A percentile compares a stretch with the other conserved stretches of the same genome.
These are phyloP conservation scores for Streptopelia turtur DNA, from an alignment of 2,797 vertebrate genomes.

Conservation along the genomic window DNA sequence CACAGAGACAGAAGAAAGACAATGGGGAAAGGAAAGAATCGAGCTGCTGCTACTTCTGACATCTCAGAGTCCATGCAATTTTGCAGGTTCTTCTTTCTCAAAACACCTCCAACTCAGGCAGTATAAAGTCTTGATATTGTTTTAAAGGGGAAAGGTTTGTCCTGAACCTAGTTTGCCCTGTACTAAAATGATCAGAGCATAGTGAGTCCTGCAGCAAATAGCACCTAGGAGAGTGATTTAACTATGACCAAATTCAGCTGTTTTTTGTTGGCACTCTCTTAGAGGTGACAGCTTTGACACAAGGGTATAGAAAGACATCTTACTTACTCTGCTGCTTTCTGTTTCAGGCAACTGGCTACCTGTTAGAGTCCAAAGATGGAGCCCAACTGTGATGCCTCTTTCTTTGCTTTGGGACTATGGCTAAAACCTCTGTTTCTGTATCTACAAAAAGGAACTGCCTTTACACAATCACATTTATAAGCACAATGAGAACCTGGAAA, in stretches of 20 bases:
- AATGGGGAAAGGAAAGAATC: not conserved
- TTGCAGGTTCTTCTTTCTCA: not conserved
- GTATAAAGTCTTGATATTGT: not conserved
- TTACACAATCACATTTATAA: not conserved
- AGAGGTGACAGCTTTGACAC: not conserved
- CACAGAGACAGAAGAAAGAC: not conserved
- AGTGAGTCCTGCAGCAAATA: not conserved
- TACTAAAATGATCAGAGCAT: not conserved
- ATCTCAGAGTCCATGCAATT: not conserved
- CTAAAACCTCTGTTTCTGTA: not conserved
- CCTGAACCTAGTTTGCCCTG: not conserved
- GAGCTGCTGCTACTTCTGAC: not conserved
- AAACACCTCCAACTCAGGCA: not conserved
- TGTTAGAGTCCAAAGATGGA: not conserved
- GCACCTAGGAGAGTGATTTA: not conserved
- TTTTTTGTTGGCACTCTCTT: not conserved
- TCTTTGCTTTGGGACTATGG: not conserved
- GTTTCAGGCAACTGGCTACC: not conserved
- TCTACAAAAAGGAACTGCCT: not conserved
- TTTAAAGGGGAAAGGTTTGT: not conserved
- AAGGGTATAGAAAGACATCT: not conserved
- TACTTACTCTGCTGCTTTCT: not conserved
- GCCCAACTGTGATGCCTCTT: not conserved
- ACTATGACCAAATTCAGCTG: not conserved
- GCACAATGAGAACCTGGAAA: conserved; percentile 14